phyloP scores from a whole-genome alignment of 2,113 vertebrate species.

The Dasyprocta punctata region DNA sequence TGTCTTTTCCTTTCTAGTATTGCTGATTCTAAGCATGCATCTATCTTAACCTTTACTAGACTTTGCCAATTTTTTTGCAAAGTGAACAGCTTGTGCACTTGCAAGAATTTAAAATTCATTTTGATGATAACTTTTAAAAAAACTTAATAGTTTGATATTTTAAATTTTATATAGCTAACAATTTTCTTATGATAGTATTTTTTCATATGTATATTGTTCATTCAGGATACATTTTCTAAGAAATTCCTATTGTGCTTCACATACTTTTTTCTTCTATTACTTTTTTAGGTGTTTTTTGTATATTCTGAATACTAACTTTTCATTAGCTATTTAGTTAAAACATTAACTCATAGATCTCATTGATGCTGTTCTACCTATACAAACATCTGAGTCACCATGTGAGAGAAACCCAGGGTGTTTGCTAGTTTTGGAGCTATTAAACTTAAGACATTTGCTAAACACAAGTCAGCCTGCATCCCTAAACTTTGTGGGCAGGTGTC shows the following conservation, averaged over 20 bases:
- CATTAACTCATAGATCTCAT: not conserved
- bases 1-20: not conserved
- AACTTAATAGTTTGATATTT: not conserved
- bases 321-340: not conserved
- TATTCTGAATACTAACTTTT: not conserved
- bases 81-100: not conserved
- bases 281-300: not conserved
- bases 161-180: not conserved
- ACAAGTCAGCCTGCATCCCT: not conserved
- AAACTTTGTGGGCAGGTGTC: not conserved
- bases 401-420: not conserved
- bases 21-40: not conserved
- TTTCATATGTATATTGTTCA: not conserved
- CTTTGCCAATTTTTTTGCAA: not conserved
- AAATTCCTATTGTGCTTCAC: not conserved
- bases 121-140: not conserved
- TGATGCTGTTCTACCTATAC: not conserved
- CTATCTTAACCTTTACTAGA: not conserved
- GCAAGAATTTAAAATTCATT: not conserved
- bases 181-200: not conserved
- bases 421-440: not conserved
- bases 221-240: not conserved
- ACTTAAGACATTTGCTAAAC: not conserved
- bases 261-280: not conserved
- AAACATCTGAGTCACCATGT: not conserved